phyloP scores from a whole-genome alignment of 2,888 invertebrate genomes.

The Leuctra nigra region DNA sequence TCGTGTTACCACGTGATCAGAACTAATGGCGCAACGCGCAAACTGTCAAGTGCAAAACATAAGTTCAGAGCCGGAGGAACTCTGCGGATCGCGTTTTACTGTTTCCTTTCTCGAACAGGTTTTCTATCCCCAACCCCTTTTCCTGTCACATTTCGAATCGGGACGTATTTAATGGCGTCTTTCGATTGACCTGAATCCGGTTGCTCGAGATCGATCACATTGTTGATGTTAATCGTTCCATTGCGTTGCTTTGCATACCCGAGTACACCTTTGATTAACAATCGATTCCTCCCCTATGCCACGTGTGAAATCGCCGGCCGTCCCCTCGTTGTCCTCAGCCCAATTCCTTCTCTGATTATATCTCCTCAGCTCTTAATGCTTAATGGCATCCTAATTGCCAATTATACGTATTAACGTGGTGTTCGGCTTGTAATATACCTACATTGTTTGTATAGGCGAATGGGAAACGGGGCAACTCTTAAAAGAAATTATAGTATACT shows the following conservation, averaged over 20 bases:
- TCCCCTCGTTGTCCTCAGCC: too few relatives aligned
- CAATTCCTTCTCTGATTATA: too few relatives aligned
- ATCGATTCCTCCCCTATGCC: too few relatives aligned
- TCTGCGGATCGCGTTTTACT: neutral
- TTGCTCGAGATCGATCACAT: neutral
- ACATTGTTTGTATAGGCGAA: too few relatives aligned
- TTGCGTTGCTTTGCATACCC: neutral
- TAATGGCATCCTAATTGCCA: constrained; percentile 13
- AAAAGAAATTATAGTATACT: too few relatives aligned
- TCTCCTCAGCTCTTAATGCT: constrained; percentile 5
- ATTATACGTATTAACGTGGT: constrained; percentile 12
- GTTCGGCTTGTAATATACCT: too few relatives aligned
- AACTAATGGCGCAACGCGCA: constrained; percentile 18
- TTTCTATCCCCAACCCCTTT: neutral
- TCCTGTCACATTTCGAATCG: neutral
- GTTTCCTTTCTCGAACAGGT: neutral
- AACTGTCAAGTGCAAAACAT: constrained; percentile 2
- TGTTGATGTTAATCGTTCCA: too few relatives aligned
- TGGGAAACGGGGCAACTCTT: too few relatives aligned
- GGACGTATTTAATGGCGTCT: constrained; percentile 6
- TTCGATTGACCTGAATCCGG: constrained; percentile 9
- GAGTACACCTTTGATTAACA: too few relatives aligned
- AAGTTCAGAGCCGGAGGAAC: constrained; percentile 1
- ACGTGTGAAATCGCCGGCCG: too few relatives aligned
- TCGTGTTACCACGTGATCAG: too few relatives aligned